Evolutionary conservation across 2,888 invertebrate species (phyloP), one percentile per base, ranked within the genome.

Genomic region (Zele albiditarsus): DNA sequence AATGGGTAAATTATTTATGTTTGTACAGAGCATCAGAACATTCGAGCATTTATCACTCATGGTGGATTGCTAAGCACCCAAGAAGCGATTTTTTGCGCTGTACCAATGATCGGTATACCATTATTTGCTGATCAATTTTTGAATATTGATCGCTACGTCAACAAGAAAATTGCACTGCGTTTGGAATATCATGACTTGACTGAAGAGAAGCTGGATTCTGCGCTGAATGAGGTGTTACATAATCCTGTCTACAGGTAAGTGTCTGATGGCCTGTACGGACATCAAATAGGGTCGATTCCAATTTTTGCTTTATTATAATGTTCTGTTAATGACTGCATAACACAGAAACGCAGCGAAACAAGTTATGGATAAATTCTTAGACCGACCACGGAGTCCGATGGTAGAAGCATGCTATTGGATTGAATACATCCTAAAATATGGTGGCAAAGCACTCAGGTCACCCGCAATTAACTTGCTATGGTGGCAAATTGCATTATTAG

Each of bases 21-120:
- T 60, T 3, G n/a, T 16, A 53, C 75, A 89, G 89, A 86, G 3
- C 88, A 89, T 71, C 83, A 78, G 28, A 88, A 88, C 46, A 68
- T 87, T 23, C 85, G 77, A 75, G 84, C 82, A 5, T 89, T 89
- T 66, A 82, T 89, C 57, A 88, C 87, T 6, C 89, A 89, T 16
- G 87, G 89, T 2, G 89, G 89, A 3, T 78, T 87, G 3, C 81
- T 89, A 82, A 84, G 89, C 5, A 84, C 84, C 3, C 86, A 86
- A 71, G 89, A 89, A 72, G 83, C 89, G 3, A 79, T 88, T 76
- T 78, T 83, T 73, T 87, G 78, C 28, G 88, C 83, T 0, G 85
- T 88, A 1, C 89, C 88, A 0, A 83, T 88, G 82, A 81, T 89
- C 42, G 87, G 88, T 23, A 79, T 89, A 28, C 88, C 88, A 8